phyloP scores from a whole-genome alignment of 2,113 vertebrate species.

The Pelecanus crispus region DNA sequence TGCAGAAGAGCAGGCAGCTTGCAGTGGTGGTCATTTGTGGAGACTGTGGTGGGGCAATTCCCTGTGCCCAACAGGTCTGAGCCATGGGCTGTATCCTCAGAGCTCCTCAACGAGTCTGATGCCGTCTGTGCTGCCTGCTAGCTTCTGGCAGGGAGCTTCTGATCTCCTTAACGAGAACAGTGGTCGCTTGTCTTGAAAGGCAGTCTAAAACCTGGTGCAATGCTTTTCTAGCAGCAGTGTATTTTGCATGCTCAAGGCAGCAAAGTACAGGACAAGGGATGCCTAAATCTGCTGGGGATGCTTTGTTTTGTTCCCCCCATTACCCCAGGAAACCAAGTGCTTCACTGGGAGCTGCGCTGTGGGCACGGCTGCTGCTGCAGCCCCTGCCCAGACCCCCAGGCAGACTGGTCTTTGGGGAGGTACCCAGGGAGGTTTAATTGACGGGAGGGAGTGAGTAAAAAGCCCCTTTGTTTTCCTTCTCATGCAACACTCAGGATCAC shows the following conservation, averaged over 20 bases:
- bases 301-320: accelerated
- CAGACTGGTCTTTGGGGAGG: accelerated
- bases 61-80: not conserved
- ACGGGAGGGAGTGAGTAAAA: not conserved
- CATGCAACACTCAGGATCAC: accelerated
- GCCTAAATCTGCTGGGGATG: accelerated
- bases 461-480: accelerated
- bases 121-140: accelerated
- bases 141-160: too few relatives aligned
- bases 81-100: not conserved
- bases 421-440: not conserved
- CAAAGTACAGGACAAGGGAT: accelerated
- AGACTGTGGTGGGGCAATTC: accelerated
- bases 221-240: accelerated
- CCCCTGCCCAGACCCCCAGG: not conserved
- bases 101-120: accelerated
- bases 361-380: not conserved
- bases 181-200: accelerated
- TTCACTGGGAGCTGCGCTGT: accelerated
- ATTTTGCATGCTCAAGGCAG: accelerated
- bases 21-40: accelerated
- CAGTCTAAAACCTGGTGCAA: accelerated
- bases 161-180: accelerated
- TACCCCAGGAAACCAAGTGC: accelerated
- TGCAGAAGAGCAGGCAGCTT: not conserved